These are phyloP conservation scores for Corythornis cristatus DNA, from an alignment of 2,113 vertebrate species.

Conservation along the genomic window DNA sequence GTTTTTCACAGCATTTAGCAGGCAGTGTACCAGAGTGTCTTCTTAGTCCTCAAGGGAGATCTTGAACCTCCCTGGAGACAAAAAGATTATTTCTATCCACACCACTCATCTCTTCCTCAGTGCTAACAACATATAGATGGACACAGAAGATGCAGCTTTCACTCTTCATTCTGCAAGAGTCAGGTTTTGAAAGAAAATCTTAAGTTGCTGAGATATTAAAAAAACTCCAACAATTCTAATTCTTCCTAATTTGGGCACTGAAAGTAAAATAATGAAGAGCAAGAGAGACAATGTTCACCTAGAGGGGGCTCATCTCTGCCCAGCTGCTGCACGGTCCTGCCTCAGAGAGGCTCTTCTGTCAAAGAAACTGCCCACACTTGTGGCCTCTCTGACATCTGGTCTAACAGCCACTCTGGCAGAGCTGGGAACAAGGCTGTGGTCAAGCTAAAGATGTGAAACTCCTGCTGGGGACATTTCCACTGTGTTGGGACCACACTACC, in stretches of 20 bases:
- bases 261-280: not conserved
- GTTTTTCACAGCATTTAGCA: not conserved
- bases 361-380: not conserved
- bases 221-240: not conserved
- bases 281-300: not conserved
- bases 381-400: not conserved
- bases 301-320: not conserved
- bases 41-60: not conserved
- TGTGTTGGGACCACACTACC: fast-evolving
- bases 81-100: not conserved
- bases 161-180: not conserved
- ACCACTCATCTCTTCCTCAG: not conserved
- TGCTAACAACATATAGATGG: not conserved
- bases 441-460: not conserved
- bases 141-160: not conserved
- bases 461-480: not conserved
- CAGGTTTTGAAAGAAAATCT: not conserved
- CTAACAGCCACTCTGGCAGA: not conserved
- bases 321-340: not conserved
- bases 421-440: not conserved
- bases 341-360: not conserved
- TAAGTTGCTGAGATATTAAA: not conserved
- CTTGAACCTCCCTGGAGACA: not conserved
- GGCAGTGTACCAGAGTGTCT: not conserved
- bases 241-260: not conserved